Evolutionary conservation across 2,113 vertebrate species (phyloP).

Genomic region (Vulpes vulpes): DNA sequence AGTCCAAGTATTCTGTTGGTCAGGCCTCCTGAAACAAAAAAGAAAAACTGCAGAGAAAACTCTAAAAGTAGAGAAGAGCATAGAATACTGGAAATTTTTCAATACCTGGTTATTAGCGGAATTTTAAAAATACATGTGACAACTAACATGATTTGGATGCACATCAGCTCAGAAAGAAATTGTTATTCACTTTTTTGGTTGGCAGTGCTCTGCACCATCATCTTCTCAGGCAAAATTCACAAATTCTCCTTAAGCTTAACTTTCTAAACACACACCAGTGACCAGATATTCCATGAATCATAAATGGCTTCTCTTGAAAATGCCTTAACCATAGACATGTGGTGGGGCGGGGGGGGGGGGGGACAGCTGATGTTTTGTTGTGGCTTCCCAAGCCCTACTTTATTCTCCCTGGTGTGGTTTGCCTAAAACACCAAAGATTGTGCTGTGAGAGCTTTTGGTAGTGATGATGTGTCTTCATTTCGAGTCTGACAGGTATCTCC

Average conservation of each 20-base stretch:
- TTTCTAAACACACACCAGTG: background rate
- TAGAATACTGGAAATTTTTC: background rate
- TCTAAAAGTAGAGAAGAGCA: background rate
- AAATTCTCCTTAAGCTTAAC: background rate
- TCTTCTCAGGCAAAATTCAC: constrained; percentile 39
- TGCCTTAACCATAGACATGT: background rate
- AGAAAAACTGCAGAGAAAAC: background rate
- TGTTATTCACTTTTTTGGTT: background rate
- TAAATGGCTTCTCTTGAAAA: constrained; percentile 50
- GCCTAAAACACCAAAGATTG: background rate
- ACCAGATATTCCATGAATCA: constrained; percentile 25
- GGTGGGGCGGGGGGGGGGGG: no score
- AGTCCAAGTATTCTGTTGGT: background rate
- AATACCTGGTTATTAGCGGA: background rate
- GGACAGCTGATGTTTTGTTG: background rate
- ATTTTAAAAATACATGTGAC: background rate
- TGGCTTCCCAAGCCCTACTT: background rate
- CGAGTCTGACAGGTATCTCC: background rate
- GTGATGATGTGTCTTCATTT: background rate
- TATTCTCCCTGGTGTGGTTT: background rate
- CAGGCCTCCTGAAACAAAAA: background rate
- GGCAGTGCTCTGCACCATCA: background rate
- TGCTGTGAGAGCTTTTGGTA: background rate
- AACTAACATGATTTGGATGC: background rate
- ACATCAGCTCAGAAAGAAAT: background rate